A percentile compares a stretch with the other conserved stretches of the same genome.
Conservation (phyloP, 2,888 invertebrate genomes). For the Netelia virgata region DNA sequence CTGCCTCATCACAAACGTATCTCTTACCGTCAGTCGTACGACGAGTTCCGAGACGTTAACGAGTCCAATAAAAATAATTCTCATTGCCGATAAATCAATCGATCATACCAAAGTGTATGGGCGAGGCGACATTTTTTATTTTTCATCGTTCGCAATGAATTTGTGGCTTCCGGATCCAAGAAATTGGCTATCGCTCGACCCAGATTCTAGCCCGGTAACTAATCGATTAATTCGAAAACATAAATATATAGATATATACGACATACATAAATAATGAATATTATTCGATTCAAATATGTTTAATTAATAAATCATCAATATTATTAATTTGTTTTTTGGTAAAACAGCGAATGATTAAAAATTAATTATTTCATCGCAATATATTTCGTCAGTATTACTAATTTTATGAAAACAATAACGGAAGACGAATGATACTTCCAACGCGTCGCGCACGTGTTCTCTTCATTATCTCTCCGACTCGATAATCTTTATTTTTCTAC, state of each 20-base stretch:
- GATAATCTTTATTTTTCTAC: not conserved
- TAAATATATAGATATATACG: not conserved
- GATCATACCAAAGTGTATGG: not conserved
- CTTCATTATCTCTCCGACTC: not conserved
- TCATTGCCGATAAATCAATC: not conserved
- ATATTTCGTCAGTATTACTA: too few species aligned
- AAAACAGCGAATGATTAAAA: too few species aligned
- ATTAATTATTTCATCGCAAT: too few species aligned
- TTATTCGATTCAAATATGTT: not conserved
- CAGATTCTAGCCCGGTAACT: constrained; percentile 75
- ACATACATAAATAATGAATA: not conserved
- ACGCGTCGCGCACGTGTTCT: not conserved
- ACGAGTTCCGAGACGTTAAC: constrained; percentile 11
- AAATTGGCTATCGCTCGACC: constrained; percentile 77
- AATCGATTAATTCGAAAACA: constrained; percentile 1
- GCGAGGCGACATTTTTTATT: not conserved
- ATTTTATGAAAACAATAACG: too few species aligned
- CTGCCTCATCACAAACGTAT: constrained; percentile 15
- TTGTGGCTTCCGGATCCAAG: constrained; percentile 77
- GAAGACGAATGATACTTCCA: too few species aligned
- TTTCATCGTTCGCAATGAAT: constrained; percentile 71
- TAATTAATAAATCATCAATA: not conserved
- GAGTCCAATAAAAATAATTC: not conserved
- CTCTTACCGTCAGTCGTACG: constrained; percentile 43
- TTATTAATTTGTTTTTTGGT: not conserved